Base-by-base conservation (phyloP, 2,888 invertebrate species). In the Cosmia trapezina region DNA sequence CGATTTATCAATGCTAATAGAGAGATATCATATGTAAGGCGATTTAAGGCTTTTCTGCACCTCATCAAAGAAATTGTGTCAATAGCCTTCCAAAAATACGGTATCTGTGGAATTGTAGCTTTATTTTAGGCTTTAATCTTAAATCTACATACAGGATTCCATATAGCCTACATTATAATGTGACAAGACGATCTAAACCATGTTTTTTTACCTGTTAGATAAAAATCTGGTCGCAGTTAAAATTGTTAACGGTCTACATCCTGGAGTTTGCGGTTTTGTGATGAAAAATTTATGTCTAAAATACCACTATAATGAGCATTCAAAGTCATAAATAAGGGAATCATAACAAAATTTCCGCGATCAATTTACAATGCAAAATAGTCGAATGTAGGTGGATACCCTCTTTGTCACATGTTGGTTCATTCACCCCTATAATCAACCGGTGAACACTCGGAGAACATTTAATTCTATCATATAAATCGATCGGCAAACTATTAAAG, bases 281-380 rank as follows among this genome's bases (percentile, higher is more conserved):
- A 70, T 76, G 73, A 51, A 43, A 80, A 78, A 53, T 70, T 65
- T 59, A 77, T 70, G 65, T 49, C 78, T 56, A 53, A 78, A 76
- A 76, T 61, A 73, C 72, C 67, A 65, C 60, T 78, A 54, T 76
- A 68, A 81, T 77, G 65, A 59, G 53, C 69, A 76, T 81, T 72
- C 56, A 76, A 72, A 70, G 53, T 78, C 85, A 87, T 92, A 90
- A 91, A 91, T 90, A 90, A 87, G 84, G 86, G 86, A 86, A 87
- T 87, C 86, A 83, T 83, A 86, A 83, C 73, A 80, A 87, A 87
- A 85, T 89, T 83, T 88, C 83, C 85, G 82, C 86, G 17, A 72
- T 63, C 12, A 76, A 79, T 86, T 85, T 85, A 83, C 72, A 80
- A 76, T 89, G 83, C 87, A 86, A 89, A 89, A 85, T 88, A 89